These are phyloP conservation scores for Polyodon spathula DNA, from an alignment of 2,113 vertebrate species.

Conservation along the genomic window DNA sequence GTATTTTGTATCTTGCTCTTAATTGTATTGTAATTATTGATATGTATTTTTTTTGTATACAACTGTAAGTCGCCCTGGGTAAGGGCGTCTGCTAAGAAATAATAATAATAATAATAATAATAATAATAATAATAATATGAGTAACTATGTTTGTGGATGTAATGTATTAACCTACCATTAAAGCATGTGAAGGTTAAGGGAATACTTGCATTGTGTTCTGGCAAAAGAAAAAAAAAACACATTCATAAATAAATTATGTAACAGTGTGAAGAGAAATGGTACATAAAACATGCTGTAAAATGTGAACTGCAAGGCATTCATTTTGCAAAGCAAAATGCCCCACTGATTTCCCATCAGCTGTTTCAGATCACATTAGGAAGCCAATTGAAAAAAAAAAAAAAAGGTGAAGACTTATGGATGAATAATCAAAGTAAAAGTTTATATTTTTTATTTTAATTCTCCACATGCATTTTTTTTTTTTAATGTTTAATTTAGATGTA, in stretches of 20 bases:
- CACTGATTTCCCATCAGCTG: neutral
- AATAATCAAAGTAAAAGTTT: neutral
- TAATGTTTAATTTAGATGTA: neutral
- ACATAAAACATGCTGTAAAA: neutral
- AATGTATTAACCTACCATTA: too few species aligned
- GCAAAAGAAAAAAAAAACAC: neutral
- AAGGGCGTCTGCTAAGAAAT: too few species aligned
- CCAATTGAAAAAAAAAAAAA: neutral
- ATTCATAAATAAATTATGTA: neutral
- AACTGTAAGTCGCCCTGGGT: too few species aligned
- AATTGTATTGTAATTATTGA: too few species aligned
- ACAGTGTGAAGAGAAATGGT: neutral
- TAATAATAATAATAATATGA: too few species aligned
- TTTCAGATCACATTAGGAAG: neutral
- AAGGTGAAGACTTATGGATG: neutral
- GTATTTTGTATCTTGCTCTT: too few species aligned
- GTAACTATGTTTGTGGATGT: too few species aligned
- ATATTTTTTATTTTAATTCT: neutral
- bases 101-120: too few species aligned
- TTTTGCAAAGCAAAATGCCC: constrained; percentile 1
- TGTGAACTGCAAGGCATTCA: neutral
- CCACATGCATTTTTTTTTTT: neutral
- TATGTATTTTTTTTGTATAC: too few species aligned
- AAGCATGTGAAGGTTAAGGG: too few species aligned
- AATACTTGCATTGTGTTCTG: too few species aligned